A percentile compares a stretch with the other conserved stretches of the same genome.
phyloP scores from a whole-genome alignment of 2,797 vertebrate species.

The Nyctibius grandis region DNA sequence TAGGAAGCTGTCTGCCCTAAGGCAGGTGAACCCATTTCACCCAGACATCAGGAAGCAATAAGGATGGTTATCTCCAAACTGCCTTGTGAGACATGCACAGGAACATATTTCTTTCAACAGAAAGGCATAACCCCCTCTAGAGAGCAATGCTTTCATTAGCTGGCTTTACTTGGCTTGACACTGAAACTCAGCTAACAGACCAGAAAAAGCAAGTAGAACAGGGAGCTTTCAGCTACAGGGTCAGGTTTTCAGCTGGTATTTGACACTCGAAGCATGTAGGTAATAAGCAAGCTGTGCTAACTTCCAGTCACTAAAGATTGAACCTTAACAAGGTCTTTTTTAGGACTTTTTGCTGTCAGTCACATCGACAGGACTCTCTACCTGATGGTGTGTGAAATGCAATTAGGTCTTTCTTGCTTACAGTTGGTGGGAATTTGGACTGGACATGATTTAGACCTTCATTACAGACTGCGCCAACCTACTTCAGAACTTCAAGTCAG shows the following conservation, averaged over 20 bases:
- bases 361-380: background rate
- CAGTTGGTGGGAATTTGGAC: background rate
- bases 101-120: background rate
- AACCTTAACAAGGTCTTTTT: background rate
- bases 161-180: background rate
- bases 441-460: background rate
- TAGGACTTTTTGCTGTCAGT: background rate
- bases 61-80: background rate
- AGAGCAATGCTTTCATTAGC: background rate
- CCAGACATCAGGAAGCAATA: background rate
- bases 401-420: background rate
- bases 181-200: background rate
- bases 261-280: background rate
- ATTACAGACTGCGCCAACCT: background rate
- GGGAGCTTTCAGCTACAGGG: background rate
- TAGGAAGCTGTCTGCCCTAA: background rate
- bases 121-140: background rate
- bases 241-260: background rate
- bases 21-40: background rate
- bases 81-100: background rate
- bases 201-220: background rate
- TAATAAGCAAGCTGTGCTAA: background rate
- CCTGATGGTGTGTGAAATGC: background rate
- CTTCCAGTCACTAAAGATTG: background rate
- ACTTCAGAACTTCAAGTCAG: background rate